These are phyloP conservation scores for Scarus forsteni DNA, from an alignment of 2,797 vertebrate genomes.

Conservation along the genomic window DNA sequence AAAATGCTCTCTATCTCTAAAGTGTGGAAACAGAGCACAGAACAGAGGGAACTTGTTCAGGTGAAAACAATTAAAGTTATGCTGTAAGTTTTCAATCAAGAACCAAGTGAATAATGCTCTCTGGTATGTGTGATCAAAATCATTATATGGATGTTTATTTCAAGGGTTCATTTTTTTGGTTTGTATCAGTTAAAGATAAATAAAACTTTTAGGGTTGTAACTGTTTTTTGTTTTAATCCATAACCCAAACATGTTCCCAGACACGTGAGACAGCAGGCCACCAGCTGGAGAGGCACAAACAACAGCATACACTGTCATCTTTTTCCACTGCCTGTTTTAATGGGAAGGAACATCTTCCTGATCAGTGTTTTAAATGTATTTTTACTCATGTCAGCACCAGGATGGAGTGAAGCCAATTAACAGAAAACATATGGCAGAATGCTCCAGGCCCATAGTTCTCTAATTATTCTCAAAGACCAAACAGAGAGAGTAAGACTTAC, in stretches of 20 bases:
- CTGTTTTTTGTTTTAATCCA: conserved; percentile 9
- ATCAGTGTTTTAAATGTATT: background rate
- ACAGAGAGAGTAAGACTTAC: conserved; percentile 80
- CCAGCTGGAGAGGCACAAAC: background rate
- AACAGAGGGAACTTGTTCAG: background rate
- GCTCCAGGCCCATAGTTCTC: background rate
- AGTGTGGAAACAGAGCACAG: background rate
- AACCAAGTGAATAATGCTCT: background rate
- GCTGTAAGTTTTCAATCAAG: background rate
- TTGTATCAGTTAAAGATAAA: conserved; percentile 9
- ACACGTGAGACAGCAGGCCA: conserved; percentile 1
- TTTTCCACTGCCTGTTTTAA: background rate
- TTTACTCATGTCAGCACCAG: background rate
- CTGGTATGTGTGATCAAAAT: background rate
- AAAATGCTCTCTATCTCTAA: background rate
- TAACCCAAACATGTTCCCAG: conserved; percentile 27
- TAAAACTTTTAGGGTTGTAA: conserved; percentile 5
- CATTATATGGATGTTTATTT: background rate
- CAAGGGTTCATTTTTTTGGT: too few species aligned
- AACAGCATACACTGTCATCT: background rate
- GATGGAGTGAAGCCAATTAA: background rate
- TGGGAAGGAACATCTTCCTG: background rate
- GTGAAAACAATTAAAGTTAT: background rate
- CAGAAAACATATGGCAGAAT: background rate
- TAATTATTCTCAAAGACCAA: background rate